Evolutionary conservation across 1,140 invertebrate species (phyloP).

Genomic region (Pachyrhynchus sulphureomaculatus): DNA sequence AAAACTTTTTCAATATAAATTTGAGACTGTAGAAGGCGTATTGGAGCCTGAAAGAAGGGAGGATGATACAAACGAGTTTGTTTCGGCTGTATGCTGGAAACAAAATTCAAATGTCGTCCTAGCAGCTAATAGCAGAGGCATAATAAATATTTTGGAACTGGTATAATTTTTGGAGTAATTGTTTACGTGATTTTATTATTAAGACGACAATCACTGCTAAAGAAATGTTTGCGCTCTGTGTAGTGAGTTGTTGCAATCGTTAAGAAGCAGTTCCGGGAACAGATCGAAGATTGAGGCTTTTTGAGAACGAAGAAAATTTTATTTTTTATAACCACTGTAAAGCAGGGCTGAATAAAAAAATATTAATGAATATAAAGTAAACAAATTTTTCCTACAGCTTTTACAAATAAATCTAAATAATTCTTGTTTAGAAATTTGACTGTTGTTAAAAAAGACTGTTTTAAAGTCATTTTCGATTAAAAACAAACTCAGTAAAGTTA

Average conservation of each 20-base stretch:
- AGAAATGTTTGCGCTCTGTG: too few relatives aligned
- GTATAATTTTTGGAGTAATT: constrained; percentile 53
- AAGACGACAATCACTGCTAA: too few relatives aligned
- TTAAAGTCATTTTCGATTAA: too few relatives aligned
- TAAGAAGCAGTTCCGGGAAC: neutral
- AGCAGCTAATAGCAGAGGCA: constrained; percentile 94
- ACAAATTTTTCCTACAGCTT: neutral
- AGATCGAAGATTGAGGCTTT: neutral
- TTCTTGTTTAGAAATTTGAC: too few relatives aligned
- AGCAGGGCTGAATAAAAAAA: neutral
- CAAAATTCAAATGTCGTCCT: constrained; percentile 84
- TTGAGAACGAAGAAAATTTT: neutral
- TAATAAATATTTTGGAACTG: constrained; percentile 84
- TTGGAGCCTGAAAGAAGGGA: constrained; percentile 75
- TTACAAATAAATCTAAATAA: too few relatives aligned
- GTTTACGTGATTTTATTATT: constrained; percentile 4
- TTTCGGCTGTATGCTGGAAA: constrained; percentile 94
- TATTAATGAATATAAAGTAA: neutral
- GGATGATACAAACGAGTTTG: constrained; percentile 90
- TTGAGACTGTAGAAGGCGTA: constrained; percentile 80
- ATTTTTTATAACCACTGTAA: neutral
- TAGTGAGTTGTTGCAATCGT: neutral
- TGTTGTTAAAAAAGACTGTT: too few relatives aligned
- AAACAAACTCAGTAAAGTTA: too few relatives aligned
- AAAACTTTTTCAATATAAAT: constrained; percentile 85